Evolutionary conservation across 2,888 invertebrate genomes (phyloP), one percentile per base, ranked within the genome.

Genomic region (Isotomurus palustris): DNA sequence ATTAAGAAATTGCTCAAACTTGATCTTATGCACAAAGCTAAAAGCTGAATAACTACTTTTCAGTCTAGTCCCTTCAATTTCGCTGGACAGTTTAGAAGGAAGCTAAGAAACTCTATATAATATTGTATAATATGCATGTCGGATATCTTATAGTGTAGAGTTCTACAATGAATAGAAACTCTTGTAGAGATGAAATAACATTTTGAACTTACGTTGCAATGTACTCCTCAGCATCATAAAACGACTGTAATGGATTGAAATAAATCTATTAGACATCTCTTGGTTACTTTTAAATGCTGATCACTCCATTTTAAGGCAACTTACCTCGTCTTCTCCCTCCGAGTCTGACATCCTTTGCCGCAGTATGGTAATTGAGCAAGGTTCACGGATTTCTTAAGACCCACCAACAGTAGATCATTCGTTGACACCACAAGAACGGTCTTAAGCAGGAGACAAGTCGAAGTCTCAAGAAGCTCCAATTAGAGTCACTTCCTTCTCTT

Each of bases 191-290:
- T 22, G 32, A 40, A 44, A 53, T 12, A 35, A 17, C 19, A 21
- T 22, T 25, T 17, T 19, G 17, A 43, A 48, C 64, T 64, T 60
- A 70, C 70, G 59, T 62, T 21, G 66, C 61, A 36, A 66, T 44
- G 24, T 68, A 66, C 32, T 70, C 70, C 54, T 64, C 57, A 17
- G 70, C 70, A 68, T 70, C 70, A n/a, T 69, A 69, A 53, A 70
- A 70, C 27, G 62, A 48, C 70, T 70, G 54, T 8, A 65, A 49
- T 40, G 51, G n/a, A n/a, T 41, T 19, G 52, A 53, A 58, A 53
- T 24, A 28, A 6, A 43, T 38, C 47, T 17, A 45, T 19, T 44
- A 8, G 32, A 32, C 8, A 10, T 32, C 14, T 12, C 32, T 32
- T 12, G 8, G 14, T 44, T 44, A 44, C 6, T 44, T 22, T 44